These are phyloP conservation scores for Gymnogyps californianus DNA, from an alignment of 2,113 vertebrate genomes.

Conservation along the genomic window DNA sequence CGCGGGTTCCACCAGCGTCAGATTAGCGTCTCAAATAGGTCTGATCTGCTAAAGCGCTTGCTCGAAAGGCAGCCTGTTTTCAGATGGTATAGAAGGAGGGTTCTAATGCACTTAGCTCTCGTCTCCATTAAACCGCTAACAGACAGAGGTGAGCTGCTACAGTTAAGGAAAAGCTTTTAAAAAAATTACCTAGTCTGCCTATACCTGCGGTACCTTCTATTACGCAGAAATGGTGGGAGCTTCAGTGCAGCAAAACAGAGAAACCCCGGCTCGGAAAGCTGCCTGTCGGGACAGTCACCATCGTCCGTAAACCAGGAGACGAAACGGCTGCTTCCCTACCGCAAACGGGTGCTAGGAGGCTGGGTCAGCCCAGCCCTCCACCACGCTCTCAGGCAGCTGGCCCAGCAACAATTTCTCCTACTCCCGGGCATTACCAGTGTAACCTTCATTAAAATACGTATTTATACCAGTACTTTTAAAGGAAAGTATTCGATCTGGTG, in stretches of 20 bases:
- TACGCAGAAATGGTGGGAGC: not conserved
- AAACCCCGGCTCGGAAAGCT: not conserved
- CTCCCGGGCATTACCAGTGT: too few relatives aligned
- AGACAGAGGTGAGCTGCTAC: not conserved
- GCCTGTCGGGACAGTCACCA: too few relatives aligned
- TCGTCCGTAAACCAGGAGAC: accelerated
- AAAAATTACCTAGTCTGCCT: not conserved
- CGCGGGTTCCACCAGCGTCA: not conserved
- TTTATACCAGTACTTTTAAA: too few relatives aligned
- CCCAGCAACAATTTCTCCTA: not conserved
- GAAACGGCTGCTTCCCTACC: too few relatives aligned
- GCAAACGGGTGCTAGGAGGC: not conserved
- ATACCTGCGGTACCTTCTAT: not conserved
- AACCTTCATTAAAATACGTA: not conserved
- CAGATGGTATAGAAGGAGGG: not conserved
- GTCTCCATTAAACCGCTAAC: not conserved
- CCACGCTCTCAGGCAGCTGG: not conserved
- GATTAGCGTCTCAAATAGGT: not conserved
- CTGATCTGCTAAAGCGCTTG: not conserved
- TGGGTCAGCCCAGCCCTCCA: not conserved
- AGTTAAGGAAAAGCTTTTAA: not conserved
- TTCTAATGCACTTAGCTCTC: not conserved
- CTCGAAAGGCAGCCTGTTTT: not conserved
- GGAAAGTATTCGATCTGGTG: not conserved
- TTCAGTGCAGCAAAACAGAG: not conserved